A percentile compares a stretch with the other conserved stretches of the same genome.
Conservation (phyloP, 2,888 invertebrate species). For the Cancer borealis region DNA sequence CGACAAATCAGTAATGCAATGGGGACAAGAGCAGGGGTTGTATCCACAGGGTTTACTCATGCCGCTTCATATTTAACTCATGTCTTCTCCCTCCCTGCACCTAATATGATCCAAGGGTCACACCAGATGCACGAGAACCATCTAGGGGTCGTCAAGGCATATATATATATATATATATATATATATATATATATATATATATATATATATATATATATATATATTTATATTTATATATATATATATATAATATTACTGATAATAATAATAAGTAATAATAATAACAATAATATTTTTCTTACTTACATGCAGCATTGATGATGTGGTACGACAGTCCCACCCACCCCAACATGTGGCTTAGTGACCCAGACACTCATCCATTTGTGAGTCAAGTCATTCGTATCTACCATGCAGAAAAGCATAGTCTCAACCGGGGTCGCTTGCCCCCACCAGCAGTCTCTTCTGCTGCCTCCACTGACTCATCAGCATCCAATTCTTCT, state of each 20-base stretch:
- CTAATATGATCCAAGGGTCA: too few species aligned
- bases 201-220: too few species aligned
- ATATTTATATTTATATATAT: neutral
- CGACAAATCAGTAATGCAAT: too few species aligned
- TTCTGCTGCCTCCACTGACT: constrained; percentile 13
- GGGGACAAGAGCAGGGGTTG: too few species aligned
- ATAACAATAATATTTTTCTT: neutral
- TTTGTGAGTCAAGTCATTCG: constrained; percentile 85
- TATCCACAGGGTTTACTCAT: too few species aligned
- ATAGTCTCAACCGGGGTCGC: constrained; percentile 57
- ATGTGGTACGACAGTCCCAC: constrained; percentile 85
- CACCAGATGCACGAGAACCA: too few species aligned
- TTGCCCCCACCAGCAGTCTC: constrained; percentile 22
- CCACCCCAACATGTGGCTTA: constrained; percentile 84
- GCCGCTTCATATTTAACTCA: too few species aligned
- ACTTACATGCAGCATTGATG: constrained; percentile 83
- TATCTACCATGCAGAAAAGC: constrained; percentile 84
- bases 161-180: neutral
- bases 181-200: neutral
- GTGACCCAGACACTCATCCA: constrained; percentile 86
- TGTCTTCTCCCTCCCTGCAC: too few species aligned
- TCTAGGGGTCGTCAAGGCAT: too few species aligned
- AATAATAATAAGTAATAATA: neutral
- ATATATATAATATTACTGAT: neutral
- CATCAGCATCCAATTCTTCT: constrained; percentile 13